These are phyloP conservation scores for Prionailurus viverrinus DNA, from an alignment of 2,113 vertebrate genomes.

Conservation along the genomic window DNA sequence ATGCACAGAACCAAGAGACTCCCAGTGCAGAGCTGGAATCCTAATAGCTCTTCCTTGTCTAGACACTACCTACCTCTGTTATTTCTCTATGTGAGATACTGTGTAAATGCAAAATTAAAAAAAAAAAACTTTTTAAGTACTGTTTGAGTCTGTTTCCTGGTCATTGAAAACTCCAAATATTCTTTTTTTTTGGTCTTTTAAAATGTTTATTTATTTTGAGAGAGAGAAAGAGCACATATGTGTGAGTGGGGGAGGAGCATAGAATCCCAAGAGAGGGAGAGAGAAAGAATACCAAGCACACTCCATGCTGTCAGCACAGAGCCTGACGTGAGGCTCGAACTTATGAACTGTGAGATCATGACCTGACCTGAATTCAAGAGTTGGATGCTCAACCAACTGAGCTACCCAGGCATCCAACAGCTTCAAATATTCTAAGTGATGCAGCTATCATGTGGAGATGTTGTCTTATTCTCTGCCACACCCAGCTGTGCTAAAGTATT, in stretches of 20 bases:
- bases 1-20: neutral
- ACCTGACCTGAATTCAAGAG: too few species aligned
- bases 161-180: neutral
- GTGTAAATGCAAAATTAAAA: neutral
- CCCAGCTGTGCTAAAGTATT: neutral
- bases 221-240: too few species aligned
- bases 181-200: neutral
- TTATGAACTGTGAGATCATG: too few species aligned
- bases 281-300: too few species aligned
- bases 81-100: slow-evolving; percentile 21
- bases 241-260: too few species aligned
- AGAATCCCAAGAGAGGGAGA: too few species aligned
- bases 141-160: neutral
- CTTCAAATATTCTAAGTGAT: slow-evolving; percentile 8
- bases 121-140: neutral
- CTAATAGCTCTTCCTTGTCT: neutral
- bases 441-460: neutral
- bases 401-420: too few species aligned
- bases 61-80: neutral
- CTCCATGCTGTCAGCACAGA: too few species aligned
- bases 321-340: too few species aligned
- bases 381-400: too few species aligned
- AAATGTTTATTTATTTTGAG: too few species aligned
- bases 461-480: neutral
- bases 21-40: neutral